Evolutionary conservation across 2,888 invertebrate genomes (phyloP), one percentile per base, ranked within the genome.

Genomic region (Dione vanillae): DNA sequence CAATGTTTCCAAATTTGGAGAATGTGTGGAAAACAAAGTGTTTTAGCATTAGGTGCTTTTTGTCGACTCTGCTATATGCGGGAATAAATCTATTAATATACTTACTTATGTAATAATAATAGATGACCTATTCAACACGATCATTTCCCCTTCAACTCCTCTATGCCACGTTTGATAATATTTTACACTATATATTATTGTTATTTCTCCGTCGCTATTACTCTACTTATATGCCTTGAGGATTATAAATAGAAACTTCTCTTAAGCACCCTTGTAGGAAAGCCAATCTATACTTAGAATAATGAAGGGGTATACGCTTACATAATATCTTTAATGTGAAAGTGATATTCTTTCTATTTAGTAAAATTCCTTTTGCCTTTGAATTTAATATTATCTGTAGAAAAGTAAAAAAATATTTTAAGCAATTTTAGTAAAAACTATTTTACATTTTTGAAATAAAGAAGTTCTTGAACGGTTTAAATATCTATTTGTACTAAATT

Each of bases 231-330:
- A 20, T 45, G 45, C 61, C 27, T 7, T 11, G 16, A n/a, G 16
- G 27, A 5, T 7, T 27, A 61, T 27, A 45, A 61, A 61, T 61
- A 61, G 43, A 61, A 61, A 14, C 41, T 59, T 61, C 45, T n/a
- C 14, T 61, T 14, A 43, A 20, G 41, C 20, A 14, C 59, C 61
- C 45, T 27, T 43, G 43, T 27, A 43, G 43, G 43, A 19, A 43
- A 61, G n/a, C 11, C 27, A n/a, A 27, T 61, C 11, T 61, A 61
- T 27, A 61, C 45, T 45, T 61, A 61, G 61, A 61, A 61, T 12
- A 27, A 45, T 9, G 61, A 61, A 61, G 61, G 61, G 45, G n/a
- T 61, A 20, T 1, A 37, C 16, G 16, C 56, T 37, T 40, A 37
- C 37, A 40, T 56, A 56, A 16, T 5, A 35, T 11, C 35, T 14